These are phyloP conservation scores for Silurus asotus DNA, from an alignment of 2,113 vertebrate genomes.

Conservation along the genomic window DNA sequence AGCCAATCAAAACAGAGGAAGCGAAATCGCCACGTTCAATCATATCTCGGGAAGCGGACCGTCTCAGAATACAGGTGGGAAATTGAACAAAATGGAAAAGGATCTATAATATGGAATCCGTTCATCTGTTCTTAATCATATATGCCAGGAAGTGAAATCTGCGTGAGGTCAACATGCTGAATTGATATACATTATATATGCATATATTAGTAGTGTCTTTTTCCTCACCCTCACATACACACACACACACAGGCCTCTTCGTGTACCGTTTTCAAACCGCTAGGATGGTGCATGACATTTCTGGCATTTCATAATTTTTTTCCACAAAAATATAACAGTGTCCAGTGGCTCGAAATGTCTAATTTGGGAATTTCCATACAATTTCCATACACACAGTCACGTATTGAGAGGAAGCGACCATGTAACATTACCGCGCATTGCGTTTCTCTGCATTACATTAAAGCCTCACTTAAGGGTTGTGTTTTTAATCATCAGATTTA, in stretches of 20 bases:
- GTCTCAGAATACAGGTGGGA: slow-evolving; percentile 14
- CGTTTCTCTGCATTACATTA: neutral
- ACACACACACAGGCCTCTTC: neutral
- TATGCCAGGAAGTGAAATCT: too few relatives aligned
- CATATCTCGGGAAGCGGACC: neutral
- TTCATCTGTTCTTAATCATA: too few relatives aligned
- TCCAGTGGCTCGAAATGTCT: too few relatives aligned
- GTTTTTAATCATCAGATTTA: too few relatives aligned
- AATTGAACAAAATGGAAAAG: neutral
- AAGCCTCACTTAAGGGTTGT: too few relatives aligned
- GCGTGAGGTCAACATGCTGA: neutral
- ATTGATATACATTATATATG: neutral
- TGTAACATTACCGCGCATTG: neutral
- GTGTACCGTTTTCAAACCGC: neutral
- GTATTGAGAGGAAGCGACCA: neutral
- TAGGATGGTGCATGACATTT: neutral
- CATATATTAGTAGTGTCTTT: neutral
- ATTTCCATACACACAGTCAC: neutral
- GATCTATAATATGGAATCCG: neutral
- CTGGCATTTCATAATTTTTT: neutral
- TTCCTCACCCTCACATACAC: neutral
- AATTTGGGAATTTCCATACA: neutral
- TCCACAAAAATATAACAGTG: neutral
- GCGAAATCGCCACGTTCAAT: neutral
- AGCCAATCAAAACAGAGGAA: neutral